Base-by-base conservation (phyloP, 1,140 invertebrate genomes). In the Lucilia cuprina region DNA sequence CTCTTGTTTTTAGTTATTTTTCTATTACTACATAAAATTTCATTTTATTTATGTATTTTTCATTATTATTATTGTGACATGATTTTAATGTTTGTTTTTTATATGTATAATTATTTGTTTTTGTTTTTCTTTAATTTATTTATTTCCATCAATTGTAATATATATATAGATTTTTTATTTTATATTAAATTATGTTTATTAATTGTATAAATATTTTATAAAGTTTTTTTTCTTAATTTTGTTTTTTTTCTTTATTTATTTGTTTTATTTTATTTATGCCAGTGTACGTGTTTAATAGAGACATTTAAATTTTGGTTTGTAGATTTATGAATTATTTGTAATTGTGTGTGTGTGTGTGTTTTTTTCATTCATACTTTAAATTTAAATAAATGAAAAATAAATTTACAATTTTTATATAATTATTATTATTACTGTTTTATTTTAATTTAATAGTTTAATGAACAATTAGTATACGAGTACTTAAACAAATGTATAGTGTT, bases 361-460 rank as follows among this genome's bases (percentile, higher is more conserved):
- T 35, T 74, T 41, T 41, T 5, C 3, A 2, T 30, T 30, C 25
- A 30, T 41, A 2, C 2, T 41, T 55, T 13, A 55, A 55, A 55
- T 12, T 12, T 14, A 60, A 74, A 21, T 25, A 74, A 21, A 74
- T 74, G 21, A 21, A 75, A 75, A 34, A 75, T 41, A 30, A 75
- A 34, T 34, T 75, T 75, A 75, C 30, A 75, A 5, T 34, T 34
- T 75, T 75, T 60, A 17, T 60, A n/a, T 60, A n/a, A 30, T 30
- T 60, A 60, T 14, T 60, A 12, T 86, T 89, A 80, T 84, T 84
- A 60, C 77, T 84, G 83, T 3, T 82, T 85, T 83, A 75, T 83
- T 84, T 84, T 60, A 78, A 75, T 30, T 75, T 75, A 75, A 35
- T 84, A 82, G 60, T 84, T 65, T n/a, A 83, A 83, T 83, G 74